phyloP scores from a whole-genome alignment of 2,888 invertebrate species.

The Clunio marinus region DNA sequence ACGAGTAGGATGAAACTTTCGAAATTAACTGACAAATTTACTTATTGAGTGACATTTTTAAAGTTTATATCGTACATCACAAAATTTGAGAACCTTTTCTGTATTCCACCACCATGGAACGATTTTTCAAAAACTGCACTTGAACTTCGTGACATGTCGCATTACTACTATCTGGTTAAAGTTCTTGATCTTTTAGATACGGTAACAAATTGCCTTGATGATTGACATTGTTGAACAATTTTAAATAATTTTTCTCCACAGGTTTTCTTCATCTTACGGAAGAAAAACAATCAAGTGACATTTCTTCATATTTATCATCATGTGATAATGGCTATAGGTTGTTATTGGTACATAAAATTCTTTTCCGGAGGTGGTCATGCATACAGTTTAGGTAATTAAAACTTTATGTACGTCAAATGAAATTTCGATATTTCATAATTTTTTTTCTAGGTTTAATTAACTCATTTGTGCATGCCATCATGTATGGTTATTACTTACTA shows the following conservation, averaged over 20 bases:
- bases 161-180: constrained; percentile 56
- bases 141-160: constrained; percentile 48
- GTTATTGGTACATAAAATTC: constrained; percentile 56
- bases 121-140: constrained; percentile 24
- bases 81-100: not conserved
- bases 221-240: not conserved
- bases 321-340: constrained; percentile 56
- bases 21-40: not conserved
- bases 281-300: constrained; percentile 64
- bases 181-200: constrained; percentile 57
- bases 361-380: constrained; percentile 51
- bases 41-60: not conserved
- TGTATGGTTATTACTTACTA: constrained; percentile 78
- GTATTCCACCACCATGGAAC: not conserved
- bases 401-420: not conserved
- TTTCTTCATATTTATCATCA: constrained; percentile 68
- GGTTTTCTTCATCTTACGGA: constrained; percentile 64
- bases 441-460: constrained; percentile 61
- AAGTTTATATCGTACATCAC: not conserved
- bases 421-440: not conserved
- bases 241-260: not conserved
- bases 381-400: not conserved
- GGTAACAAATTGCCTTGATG: too few species aligned
- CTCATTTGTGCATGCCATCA: constrained; percentile 71
- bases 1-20: not conserved